Evolutionary conservation across 2,113 vertebrate species (phyloP).

Genomic region (Tiliqua scincoides): DNA sequence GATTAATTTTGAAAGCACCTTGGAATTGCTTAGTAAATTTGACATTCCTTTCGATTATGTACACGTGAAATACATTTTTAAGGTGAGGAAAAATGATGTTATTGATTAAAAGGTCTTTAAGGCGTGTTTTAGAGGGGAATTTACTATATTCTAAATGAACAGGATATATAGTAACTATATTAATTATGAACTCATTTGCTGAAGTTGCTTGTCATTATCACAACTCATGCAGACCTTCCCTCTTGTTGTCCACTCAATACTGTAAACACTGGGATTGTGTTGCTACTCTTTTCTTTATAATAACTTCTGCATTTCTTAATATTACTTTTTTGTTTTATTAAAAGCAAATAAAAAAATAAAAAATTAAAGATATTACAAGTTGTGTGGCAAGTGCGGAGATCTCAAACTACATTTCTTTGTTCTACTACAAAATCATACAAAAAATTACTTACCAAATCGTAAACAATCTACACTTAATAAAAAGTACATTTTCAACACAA

Average conservation of each 20-base stretch:
- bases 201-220: neutral
- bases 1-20: slow-evolving; percentile 24
- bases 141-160: neutral
- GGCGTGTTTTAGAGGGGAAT: neutral
- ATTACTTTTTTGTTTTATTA: no score
- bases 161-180: no score
- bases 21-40: slow-evolving; percentile 30
- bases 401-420: no score
- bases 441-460: no score
- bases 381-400: no score
- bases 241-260: neutral
- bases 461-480: no score
- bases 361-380: no score
- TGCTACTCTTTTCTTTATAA: neutral
- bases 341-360: no score
- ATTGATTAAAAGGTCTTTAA: neutral
- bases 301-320: no score
- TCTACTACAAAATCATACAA: no score
- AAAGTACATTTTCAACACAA: no score
- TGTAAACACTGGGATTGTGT: neutral
- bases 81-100: slow-evolving; percentile 14
- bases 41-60: slow-evolving; percentile 27
- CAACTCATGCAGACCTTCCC: neutral
- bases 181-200: neutral
- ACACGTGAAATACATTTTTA: slow-evolving; percentile 37